Evolutionary conservation across 2,113 vertebrate species (phyloP).

Genomic region (Anas platyrhynchos): DNA sequence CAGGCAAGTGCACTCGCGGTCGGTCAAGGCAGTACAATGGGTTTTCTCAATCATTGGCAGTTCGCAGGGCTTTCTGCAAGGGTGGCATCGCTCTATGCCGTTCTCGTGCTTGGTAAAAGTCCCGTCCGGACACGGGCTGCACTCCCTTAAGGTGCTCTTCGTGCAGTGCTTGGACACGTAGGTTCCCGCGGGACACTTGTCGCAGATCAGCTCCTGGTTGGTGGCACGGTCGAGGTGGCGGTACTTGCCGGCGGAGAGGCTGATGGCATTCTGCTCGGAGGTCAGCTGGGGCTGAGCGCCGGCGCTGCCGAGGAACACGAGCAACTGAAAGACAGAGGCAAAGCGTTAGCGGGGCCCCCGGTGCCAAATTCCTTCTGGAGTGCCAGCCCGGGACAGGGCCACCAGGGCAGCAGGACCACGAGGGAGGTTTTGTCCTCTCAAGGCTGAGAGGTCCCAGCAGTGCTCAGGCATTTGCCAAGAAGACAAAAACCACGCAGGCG

Average conservation of each 20-base stretch:
- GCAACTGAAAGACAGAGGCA: slow-evolving; percentile 80
- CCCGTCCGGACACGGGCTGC: slow-evolving; percentile 84
- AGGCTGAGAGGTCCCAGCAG: background rate
- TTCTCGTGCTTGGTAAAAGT: slow-evolving; percentile 93
- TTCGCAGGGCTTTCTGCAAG: slow-evolving; percentile 83
- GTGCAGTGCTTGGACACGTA: slow-evolving; percentile 92
- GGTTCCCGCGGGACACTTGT: slow-evolving; percentile 96
- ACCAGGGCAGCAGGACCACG: background rate
- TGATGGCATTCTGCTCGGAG: slow-evolving; percentile 74
- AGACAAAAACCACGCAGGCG: background rate
- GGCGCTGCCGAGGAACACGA: slow-evolving; percentile 79
- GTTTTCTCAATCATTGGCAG: slow-evolving; percentile 84
- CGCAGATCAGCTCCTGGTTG: slow-evolving; percentile 86
- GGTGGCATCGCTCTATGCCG: slow-evolving; percentile 90
- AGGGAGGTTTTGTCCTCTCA: background rate
- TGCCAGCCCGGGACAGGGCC: accelerated
- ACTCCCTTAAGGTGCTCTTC: slow-evolving; percentile 85
- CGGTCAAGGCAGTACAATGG: slow-evolving; percentile 85
- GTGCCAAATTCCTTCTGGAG: too few species aligned
- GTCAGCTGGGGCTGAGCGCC: slow-evolving; percentile 76
- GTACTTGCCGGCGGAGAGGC: slow-evolving; percentile 84
- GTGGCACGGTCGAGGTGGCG: slow-evolving; percentile 82
- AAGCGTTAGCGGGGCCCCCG: background rate
- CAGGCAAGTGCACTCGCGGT: slow-evolving; percentile 90
- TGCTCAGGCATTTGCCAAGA: background rate